Conservation (phyloP, 2,113 vertebrate species). For the Sitta europaea region DNA sequence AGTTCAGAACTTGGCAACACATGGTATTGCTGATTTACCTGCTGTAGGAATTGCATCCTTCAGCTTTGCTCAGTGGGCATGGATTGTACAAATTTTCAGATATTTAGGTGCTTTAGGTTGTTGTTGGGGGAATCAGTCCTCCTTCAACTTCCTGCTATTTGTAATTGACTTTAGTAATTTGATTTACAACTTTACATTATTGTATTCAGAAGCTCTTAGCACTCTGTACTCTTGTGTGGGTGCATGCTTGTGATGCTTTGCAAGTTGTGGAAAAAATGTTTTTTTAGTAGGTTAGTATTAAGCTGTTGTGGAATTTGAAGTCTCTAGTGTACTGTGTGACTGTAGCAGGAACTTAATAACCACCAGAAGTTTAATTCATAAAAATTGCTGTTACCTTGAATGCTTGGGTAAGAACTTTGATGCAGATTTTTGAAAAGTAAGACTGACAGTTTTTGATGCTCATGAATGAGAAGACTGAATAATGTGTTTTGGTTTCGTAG, state of each 20-base stretch:
- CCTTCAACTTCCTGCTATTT: background rate
- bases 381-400: background rate
- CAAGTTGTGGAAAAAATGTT: background rate
- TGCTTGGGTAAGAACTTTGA: background rate
- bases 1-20: background rate
- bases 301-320: conserved; percentile 17
- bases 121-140: background rate
- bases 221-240: conserved; percentile 10
- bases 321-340: conserved; percentile 5
- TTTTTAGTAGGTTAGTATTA: conserved; percentile 8
- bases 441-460: background rate
- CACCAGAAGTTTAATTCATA: conserved; percentile 24
- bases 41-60: background rate
- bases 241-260: conserved; percentile 42
- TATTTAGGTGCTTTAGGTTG: background rate
- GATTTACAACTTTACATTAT: conserved; percentile 3
- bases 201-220: conserved; percentile 1
- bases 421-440: background rate
- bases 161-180: background rate
- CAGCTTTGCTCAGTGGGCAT: background rate
- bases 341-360: background rate
- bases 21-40: background rate
- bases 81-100: background rate
- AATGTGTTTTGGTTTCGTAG: background rate
- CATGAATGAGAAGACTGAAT: background rate